Conservation (phyloP, 2,888 invertebrate genomes). For the Drosophila melanosoma region DNA sequence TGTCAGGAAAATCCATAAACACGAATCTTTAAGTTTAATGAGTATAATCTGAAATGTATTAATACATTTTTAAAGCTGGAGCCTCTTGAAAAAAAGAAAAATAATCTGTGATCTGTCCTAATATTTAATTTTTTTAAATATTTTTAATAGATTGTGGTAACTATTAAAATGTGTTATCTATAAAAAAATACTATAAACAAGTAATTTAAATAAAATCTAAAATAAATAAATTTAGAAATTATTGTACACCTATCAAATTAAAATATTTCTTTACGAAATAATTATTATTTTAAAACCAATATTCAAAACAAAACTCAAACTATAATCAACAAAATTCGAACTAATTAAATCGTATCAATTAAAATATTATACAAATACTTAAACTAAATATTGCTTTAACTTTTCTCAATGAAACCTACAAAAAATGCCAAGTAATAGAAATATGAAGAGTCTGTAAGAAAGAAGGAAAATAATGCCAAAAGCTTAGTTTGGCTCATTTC, state of each 20-base stretch:
- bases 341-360: neutral
- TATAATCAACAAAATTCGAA: neutral
- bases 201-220: neutral
- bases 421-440: neutral
- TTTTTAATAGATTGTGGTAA: neutral
- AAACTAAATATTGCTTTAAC: neutral
- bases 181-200: too few species aligned
- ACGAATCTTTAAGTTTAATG: neutral
- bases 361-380: neutral
- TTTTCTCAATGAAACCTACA: neutral
- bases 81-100: too few species aligned
- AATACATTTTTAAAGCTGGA: neutral
- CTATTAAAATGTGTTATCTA: neutral
- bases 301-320: neutral
- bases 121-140: neutral
- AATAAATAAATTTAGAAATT: too few species aligned
- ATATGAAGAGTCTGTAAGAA: neutral
- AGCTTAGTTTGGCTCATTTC: constrained; percentile 68
- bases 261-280: neutral
- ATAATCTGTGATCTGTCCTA: neutral
- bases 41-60: neutral
- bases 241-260: fast-evolving
- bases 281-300: neutral
- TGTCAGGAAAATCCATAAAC: neutral
- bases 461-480: constrained; percentile 13